A percentile compares a stretch with the other conserved stretches of the same genome.
Conservation (phyloP, 1,140 invertebrate genomes). For the Aporrectodea caliginosa region DNA sequence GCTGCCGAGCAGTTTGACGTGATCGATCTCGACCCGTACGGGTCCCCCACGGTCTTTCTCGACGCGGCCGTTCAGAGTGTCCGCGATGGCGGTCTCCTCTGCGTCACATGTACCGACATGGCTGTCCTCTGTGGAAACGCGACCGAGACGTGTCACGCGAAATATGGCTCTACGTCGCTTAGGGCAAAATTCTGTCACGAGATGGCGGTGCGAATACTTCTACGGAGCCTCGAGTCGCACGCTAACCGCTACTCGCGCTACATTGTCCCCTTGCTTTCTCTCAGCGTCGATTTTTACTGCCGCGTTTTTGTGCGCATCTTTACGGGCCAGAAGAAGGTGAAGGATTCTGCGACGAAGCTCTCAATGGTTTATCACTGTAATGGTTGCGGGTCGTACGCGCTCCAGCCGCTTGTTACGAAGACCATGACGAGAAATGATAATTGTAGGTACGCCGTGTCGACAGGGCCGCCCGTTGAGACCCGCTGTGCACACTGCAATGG, state of each 20-base stretch:
- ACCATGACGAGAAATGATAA: constrained; percentile 46
- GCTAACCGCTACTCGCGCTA: constrained; percentile 90
- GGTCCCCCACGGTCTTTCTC: constrained; percentile 86
- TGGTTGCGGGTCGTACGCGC: constrained; percentile 73
- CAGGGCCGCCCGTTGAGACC: constrained; percentile 64
- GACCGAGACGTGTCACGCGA: constrained; percentile 86
- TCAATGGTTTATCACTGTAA: constrained; percentile 81
- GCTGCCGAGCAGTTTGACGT: constrained; percentile 73
- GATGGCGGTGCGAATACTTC: constrained; percentile 86
- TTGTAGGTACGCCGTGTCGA: constrained; percentile 65
- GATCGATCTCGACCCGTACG: constrained; percentile 96
- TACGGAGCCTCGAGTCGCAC: constrained; percentile 83
- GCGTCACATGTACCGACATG: constrained; percentile 97
- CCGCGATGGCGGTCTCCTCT: constrained; percentile 61
- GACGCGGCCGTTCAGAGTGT: constrained; percentile 77
- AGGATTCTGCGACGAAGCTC: constrained; percentile 70
- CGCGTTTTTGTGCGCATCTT: constrained; percentile 85
- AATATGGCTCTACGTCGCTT: constrained; percentile 89
- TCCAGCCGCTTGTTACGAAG: constrained; percentile 72
- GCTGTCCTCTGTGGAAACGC: constrained; percentile 92
- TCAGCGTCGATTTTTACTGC: constrained; percentile 97
- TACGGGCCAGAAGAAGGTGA: constrained; percentile 75
- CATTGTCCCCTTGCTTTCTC: constrained; percentile 81
- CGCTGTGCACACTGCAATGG: constrained; percentile 74
- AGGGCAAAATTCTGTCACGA: constrained; percentile 89